Evolutionary conservation across 1,140 invertebrate genomes (phyloP), one percentile per base, ranked within the genome.

Genomic region (Drosophila parvula): DNA sequence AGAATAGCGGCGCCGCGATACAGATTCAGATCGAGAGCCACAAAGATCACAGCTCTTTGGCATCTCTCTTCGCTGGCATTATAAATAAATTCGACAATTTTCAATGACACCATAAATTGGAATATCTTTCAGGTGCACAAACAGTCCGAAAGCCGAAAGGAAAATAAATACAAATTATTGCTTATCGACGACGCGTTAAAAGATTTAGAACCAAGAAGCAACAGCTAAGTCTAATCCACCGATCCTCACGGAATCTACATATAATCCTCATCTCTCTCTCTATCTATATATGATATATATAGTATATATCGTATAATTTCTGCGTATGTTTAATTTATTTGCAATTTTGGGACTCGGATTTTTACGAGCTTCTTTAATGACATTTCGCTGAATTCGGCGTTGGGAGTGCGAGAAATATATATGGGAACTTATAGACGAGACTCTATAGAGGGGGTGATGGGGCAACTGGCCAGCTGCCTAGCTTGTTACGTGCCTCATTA

Each of bases 401-500:
- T 36, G 12, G 60, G 68, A 53, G 40, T 36, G 60, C 50, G 51
- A 53, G 51, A 53, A 34, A 18, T 36, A 40, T 40, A 36, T 53
- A 53, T 53, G 16, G 32, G 32, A 8, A 32, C 50, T 22, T 32
- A 50, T 32, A 56, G 57, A 47, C 60, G 58, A 28, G 30, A 32
- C 14, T 47, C 57, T 64, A 56, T 40, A 41, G n/a, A 50, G 36
- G 9, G 30, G 55, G 10, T 12, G 2, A 14, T 12, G 41, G 16
- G 16, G 18, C 40, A 22, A 22, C 22, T 22, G 22, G 22, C 22
- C 55, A 47, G 60, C 73, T 78, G 68, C 43, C 59, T 58, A 47
- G 62, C 70, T 74, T 86, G 79, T 88, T 88, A 86, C 75, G 82
- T 86, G 82, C 79, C 83, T 86, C 82, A 88, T 86, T 86, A 86